phyloP scores from a whole-genome alignment of 2,888 invertebrate species.

The Torymus auratus region DNA sequence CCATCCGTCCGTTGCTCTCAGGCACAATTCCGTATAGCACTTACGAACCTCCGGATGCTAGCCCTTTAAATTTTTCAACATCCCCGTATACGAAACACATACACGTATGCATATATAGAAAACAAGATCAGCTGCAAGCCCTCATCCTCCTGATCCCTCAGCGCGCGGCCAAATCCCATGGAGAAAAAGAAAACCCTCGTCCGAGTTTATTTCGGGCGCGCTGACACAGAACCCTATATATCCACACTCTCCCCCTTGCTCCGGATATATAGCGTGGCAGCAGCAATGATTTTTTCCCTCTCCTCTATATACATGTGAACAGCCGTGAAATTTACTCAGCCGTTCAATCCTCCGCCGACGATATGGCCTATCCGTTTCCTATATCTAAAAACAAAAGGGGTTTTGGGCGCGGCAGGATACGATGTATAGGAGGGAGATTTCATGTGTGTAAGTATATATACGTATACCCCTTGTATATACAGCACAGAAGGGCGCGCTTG shows the following conservation, averaged over 20 bases:
- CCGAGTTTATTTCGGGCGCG: background rate
- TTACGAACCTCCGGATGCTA: too few species aligned
- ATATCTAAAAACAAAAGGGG: slow-evolving; percentile 18
- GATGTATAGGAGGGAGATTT: background rate
- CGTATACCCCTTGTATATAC: too few species aligned
- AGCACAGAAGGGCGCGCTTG: too few species aligned
- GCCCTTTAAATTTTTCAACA: too few species aligned
- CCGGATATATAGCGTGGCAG: slow-evolving; percentile 36
- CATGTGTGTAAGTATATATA: background rate
- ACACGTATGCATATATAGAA: too few species aligned
- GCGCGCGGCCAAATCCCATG: too few species aligned
- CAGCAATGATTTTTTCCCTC: slow-evolving; percentile 20
- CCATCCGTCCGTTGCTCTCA: too few species aligned
- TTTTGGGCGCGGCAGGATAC: slow-evolving; percentile 33
- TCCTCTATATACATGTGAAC: background rate
- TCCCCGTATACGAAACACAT: too few species aligned
- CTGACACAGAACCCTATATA: slow-evolving; percentile 51
- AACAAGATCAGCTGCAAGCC: too few species aligned
- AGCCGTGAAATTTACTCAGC: slow-evolving; percentile 5
- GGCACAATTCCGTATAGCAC: too few species aligned
- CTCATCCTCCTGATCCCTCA: too few species aligned
- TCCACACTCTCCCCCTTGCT: background rate
- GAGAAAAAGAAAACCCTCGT: too few species aligned
- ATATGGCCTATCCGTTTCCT: slow-evolving; percentile 16
- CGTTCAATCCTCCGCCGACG: slow-evolving; percentile 9